A percentile compares a stretch with the other conserved stretches of the same genome.
Conservation (phyloP, 2,113 vertebrate genomes). For the Poeciliopsis retropinna region DNA sequence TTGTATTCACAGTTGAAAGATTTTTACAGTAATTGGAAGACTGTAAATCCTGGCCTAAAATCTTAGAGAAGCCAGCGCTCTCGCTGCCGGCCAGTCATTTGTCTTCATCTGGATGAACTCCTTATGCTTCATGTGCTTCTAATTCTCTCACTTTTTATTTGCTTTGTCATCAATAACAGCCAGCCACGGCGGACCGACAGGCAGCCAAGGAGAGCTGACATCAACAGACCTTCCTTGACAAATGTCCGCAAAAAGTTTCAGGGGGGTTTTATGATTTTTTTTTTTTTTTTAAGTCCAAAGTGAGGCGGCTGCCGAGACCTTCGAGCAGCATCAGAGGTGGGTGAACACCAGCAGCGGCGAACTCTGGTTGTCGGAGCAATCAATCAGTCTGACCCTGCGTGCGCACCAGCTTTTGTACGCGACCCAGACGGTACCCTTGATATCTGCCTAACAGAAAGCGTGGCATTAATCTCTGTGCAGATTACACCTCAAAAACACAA, state of each 20-base stretch:
- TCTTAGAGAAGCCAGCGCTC: slow-evolving; percentile 17
- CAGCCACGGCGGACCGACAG: neutral
- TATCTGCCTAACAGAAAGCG: slow-evolving; percentile 43
- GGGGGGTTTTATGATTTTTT: neutral
- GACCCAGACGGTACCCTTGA: slow-evolving; percentile 47
- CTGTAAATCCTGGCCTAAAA: slow-evolving; percentile 44
- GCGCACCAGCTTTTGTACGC: slow-evolving; percentile 11
- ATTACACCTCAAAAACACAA: neutral
- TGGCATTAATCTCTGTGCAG: slow-evolving; percentile 61
- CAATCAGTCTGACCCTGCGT: slow-evolving; percentile 62
- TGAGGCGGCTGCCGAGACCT: slow-evolving; percentile 21
- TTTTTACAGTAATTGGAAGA: neutral
- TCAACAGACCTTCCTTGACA: slow-evolving; percentile 23
- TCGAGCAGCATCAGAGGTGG: slow-evolving; percentile 20
- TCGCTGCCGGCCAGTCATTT: slow-evolving; percentile 35
- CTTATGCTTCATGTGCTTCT: slow-evolving; percentile 52
- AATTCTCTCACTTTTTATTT: slow-evolving; percentile 59
- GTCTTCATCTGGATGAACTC: slow-evolving; percentile 50
- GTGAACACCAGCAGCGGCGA: slow-evolving; percentile 28
- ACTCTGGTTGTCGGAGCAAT: slow-evolving; percentile 59
- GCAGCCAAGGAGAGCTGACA: slow-evolving; percentile 33
- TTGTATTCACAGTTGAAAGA: too few relatives aligned
- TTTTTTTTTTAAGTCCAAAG: slow-evolving; percentile 22
- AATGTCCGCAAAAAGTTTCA: slow-evolving; percentile 34
- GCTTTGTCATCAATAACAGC: slow-evolving; percentile 44